Evolutionary conservation across 2,888 invertebrate genomes (phyloP), one percentile per base, ranked within the genome.

Genomic region (Diabrotica balteata): DNA sequence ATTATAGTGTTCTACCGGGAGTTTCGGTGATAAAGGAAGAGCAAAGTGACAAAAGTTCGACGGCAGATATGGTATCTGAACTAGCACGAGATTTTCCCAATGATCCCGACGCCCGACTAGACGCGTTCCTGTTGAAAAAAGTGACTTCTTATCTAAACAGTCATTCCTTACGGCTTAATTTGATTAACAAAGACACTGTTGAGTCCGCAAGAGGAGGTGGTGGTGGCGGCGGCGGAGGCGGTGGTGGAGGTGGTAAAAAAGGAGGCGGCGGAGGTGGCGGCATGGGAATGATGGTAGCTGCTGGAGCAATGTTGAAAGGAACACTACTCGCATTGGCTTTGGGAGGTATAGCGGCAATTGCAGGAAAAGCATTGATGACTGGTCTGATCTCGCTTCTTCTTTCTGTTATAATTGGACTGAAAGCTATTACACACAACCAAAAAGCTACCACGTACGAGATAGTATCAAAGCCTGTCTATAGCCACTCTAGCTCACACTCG

Each of bases 301-400:
- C 86, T 9, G 84, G 85, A 32, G 84, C 87, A 75, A 87, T 88
- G 85, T 87, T 88, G 85, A 88, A 88, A 86, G 93, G 93, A 71
- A 93, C 92, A 0, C 80, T 84, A 1, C 88, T 92, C 82, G 91
- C 93, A 0, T 80, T 94, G 46, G 93, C 90, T 8, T 65, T 72
- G 43, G 93, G 92, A 9, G 93, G 90, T 0, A 84, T 94, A 4
- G 93, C 94, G 0, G 85, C 93, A 59, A 85, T 94, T 49, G 94
- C 94, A 8, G 94, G 94, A 8, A 94, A 94, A 81, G 94, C 94
- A 0, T 81, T 94, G 17, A 91, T 94, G 90, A 92, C 93, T 0
- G 93, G 92, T 2, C 81, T 94, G 65, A 91, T 94, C 88, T 93
- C 94, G 0, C 85, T 94, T 0, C 88, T 93, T 73, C 84, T 94